Evolutionary conservation across 2,888 invertebrate genomes (phyloP).

Genomic region (Cataglyphis albicans): DNA sequence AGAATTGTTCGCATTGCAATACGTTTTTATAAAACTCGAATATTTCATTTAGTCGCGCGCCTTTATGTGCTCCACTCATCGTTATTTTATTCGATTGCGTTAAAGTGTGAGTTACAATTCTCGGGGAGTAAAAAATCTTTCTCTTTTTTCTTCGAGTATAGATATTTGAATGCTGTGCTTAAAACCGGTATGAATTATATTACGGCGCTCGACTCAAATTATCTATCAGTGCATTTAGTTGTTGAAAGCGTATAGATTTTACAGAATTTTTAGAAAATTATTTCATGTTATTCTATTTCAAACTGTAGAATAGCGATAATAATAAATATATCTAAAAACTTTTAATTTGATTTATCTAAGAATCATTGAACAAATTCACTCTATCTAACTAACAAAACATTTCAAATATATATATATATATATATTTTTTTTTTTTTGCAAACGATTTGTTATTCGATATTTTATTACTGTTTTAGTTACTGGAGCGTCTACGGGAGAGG

Average conservation of each 20-base stretch:
- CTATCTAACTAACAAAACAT: neutral
- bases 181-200: neutral
- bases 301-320: neutral
- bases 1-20: conserved; percentile 1
- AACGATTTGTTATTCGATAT: neutral
- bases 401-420: neutral
- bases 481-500: conserved; percentile 74
- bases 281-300: neutral
- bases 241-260: neutral
- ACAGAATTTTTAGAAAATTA: neutral
- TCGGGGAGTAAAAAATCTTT: neutral
- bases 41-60: neutral
- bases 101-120: conserved; percentile 26
- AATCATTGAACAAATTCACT: neutral
- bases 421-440: neutral
- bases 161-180: conserved; percentile 3
- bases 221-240: neutral
- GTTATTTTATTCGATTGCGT: conserved; percentile 11
- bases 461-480: conserved; percentile 77
- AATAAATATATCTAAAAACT: neutral
- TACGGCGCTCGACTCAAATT: neutral
- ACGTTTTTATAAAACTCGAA: conserved; percentile 8
- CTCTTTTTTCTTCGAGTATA: neutral
- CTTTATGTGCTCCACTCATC: conserved; percentile 8
- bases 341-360: neutral